A percentile compares a stretch with the other conserved stretches of the same genome.
Evolutionary conservation across 2,113 vertebrate species (phyloP).

Genomic region (Tauraco erythrolophus): DNA sequence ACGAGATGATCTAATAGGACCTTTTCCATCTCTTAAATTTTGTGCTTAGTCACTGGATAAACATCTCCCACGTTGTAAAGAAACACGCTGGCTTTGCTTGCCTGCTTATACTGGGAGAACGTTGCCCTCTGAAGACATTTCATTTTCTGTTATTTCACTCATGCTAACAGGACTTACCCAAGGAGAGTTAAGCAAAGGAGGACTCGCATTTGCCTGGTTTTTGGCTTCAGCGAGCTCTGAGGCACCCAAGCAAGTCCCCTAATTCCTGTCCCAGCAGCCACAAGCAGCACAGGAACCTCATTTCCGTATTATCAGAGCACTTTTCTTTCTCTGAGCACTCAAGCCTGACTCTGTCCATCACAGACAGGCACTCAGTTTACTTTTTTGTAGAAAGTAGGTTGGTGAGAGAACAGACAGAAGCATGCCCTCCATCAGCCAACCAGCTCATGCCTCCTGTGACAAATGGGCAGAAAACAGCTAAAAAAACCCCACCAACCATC

Average conservation of each 20-base stretch:
- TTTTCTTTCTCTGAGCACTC: neutral
- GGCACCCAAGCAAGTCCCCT: neutral
- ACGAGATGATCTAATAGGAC: conserved; percentile 35
- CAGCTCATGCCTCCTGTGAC: neutral
- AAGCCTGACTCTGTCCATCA: neutral
- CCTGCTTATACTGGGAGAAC: neutral
- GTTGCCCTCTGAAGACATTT: neutral
- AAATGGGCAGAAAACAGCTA: neutral
- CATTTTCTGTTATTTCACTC: neutral
- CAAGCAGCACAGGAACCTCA: fast-evolving
- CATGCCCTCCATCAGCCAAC: neutral
- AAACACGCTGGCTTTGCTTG: neutral
- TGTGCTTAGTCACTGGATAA: conserved; percentile 60
- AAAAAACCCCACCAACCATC: neutral
- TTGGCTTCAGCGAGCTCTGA: neutral
- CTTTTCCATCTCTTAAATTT: conserved; percentile 58
- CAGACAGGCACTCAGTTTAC: neutral
- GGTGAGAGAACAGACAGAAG: neutral
- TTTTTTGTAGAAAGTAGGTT: neutral
- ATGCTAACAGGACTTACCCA: neutral
- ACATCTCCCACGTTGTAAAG: neutral
- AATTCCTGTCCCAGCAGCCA: neutral
- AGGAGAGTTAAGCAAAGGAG: neutral
- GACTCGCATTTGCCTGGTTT: neutral
- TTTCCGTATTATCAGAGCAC: neutral